phyloP scores from a whole-genome alignment of 2,797 vertebrate species.

The Hemibagrus guttatus region DNA sequence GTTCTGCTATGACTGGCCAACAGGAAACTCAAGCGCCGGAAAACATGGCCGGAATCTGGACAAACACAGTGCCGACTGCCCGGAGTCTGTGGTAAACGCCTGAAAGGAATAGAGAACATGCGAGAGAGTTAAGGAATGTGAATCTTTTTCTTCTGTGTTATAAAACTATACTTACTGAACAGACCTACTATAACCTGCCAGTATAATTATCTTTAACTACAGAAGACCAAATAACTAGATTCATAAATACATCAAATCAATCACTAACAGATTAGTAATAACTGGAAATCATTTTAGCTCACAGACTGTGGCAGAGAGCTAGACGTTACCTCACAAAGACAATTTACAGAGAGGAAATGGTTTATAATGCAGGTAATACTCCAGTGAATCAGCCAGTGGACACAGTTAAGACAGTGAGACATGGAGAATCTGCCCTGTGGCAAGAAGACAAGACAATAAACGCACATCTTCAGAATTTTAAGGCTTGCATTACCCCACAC shows the following conservation, averaged over 20 bases:
- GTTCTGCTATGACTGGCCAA: conserved; percentile 56
- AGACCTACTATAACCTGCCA: neutral
- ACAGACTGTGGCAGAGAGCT: conserved; percentile 33
- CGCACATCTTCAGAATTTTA: neutral
- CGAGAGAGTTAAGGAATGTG: conserved; percentile 41
- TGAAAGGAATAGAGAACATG: conserved; percentile 57
- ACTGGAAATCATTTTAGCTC: neutral
- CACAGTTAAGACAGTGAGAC: conserved; percentile 29
- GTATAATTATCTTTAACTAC: conserved; percentile 3
- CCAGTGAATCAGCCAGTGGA: conserved; percentile 61
- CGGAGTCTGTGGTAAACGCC: conserved; percentile 76
- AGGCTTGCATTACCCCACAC: conserved; percentile 8
- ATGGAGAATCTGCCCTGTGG: conserved; percentile 47
- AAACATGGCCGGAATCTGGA: conserved; percentile 37
- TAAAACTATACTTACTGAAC: neutral
- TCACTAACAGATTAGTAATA: conserved; percentile 1
- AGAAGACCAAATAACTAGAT: neutral
- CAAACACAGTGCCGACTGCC: conserved; percentile 67
- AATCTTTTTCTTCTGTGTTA: conserved; percentile 48
- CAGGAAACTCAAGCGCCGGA: conserved; percentile 68
- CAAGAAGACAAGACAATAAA: conserved; percentile 39
- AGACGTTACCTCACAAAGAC: conserved; percentile 75
- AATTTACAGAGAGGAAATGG: conserved; percentile 69
- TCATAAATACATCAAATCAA: neutral
- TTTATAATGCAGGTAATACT: conserved; percentile 71